Evolutionary conservation across 2,797 vertebrate genomes (phyloP).

Genomic region (Glyptemys insculpta): DNA sequence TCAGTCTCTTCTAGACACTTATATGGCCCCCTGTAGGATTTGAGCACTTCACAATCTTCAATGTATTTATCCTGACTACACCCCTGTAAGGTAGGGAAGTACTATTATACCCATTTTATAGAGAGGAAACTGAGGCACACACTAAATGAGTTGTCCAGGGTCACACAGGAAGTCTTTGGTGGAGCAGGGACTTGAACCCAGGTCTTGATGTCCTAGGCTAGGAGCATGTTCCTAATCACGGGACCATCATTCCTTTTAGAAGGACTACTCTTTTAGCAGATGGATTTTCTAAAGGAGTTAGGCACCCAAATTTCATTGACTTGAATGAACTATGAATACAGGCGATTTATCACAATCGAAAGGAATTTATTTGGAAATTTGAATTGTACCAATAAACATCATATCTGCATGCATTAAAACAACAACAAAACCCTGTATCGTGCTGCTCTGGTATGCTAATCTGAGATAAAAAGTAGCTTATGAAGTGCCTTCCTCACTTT

Average conservation of each 20-base stretch:
- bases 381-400: not conserved
- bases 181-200: not conserved
- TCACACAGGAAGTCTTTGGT: not conserved
- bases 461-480: not conserved
- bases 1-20: not conserved
- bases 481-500: not conserved
- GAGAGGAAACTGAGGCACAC: not conserved
- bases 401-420: not conserved
- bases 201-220: not conserved
- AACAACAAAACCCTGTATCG: not conserved
- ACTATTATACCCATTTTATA: not conserved
- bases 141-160: not conserved
- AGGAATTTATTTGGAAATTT: not conserved
- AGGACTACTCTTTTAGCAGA: not conserved
- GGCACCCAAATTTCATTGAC: not conserved
- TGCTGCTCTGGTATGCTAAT: not conserved
- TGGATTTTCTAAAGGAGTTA: not conserved
- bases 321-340: not conserved
- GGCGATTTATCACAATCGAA: not conserved
- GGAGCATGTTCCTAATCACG: fast-evolving
- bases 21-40: not conserved
- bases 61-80: not conserved
- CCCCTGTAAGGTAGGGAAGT: not conserved
- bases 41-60: not conserved
- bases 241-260: not conserved